Conservation (phyloP, 2,113 vertebrate species). For the Mugil cephalus region DNA sequence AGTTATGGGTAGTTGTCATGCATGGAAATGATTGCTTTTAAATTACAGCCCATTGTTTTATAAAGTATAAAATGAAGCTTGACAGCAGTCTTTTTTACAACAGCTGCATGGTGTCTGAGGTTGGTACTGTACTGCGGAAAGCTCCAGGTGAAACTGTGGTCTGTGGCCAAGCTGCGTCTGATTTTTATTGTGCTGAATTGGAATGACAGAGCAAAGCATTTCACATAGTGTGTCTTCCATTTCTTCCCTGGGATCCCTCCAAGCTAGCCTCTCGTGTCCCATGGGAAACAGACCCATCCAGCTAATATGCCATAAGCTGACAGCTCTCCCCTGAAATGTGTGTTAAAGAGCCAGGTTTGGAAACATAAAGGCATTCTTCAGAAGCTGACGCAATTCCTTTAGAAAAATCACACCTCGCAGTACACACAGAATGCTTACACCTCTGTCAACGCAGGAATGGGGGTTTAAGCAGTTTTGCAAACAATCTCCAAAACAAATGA, state of each 20-base stretch:
- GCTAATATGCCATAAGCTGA: slow-evolving; percentile 80
- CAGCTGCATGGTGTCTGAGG: slow-evolving; percentile 51
- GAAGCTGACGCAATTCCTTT: slow-evolving; percentile 68
- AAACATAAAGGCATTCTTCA: slow-evolving; percentile 79
- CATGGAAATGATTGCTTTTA: slow-evolving; percentile 47
- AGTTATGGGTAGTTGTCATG: slow-evolving; percentile 21
- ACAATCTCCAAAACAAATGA: not conserved
- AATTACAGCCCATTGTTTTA: slow-evolving; percentile 38
- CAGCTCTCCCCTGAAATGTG: slow-evolving; percentile 78
- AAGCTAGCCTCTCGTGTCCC: slow-evolving; percentile 77
- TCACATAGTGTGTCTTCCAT: slow-evolving; percentile 79
- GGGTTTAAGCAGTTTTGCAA: slow-evolving; percentile 16
- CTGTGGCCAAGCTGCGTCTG: slow-evolving; percentile 65
- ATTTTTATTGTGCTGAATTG: slow-evolving; percentile 78
- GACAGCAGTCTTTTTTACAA: slow-evolving; percentile 42
- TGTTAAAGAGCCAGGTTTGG: slow-evolving; percentile 77
- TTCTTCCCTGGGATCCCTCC: slow-evolving; percentile 77
- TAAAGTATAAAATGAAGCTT: slow-evolving; percentile 37
- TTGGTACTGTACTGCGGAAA: slow-evolving; percentile 35
- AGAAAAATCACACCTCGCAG: slow-evolving; percentile 64
- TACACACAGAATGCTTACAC: slow-evolving; percentile 36
- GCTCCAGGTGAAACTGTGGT: slow-evolving; percentile 67
- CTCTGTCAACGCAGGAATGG: slow-evolving; percentile 36
- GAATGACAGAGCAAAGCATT: slow-evolving; percentile 82
- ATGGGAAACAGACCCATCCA: slow-evolving; percentile 76